Percentiles rank a stretch among this genome's conserved stretches.
phyloP scores from a whole-genome alignment of 2,797 vertebrate species.

The Miichthys miiuy region DNA sequence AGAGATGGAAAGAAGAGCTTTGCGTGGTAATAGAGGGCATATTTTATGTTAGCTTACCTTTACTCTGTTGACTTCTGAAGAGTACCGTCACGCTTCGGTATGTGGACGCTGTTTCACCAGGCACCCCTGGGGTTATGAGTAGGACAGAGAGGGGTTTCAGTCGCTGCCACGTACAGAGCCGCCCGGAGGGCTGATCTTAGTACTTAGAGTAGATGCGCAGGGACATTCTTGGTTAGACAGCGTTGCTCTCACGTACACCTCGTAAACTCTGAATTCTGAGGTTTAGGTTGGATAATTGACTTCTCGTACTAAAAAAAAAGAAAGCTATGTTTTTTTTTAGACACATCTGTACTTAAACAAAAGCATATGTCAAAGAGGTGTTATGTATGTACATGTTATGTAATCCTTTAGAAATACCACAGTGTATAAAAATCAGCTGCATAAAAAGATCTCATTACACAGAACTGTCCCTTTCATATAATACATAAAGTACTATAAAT shows the following conservation, averaged over 20 bases:
- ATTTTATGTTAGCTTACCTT: conserved; percentile 59
- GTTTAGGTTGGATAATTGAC: background rate
- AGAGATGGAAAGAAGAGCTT: background rate
- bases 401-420: background rate
- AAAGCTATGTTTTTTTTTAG: background rate
- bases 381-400: background rate
- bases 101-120: background rate
- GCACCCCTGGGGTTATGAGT: conserved; percentile 30
- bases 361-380: background rate
- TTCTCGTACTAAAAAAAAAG: background rate
- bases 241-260: conserved; percentile 6
- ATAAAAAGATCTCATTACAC: background rate
- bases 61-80: background rate
- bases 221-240: conserved; percentile 41
- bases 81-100: background rate
- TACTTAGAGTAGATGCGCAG: conserved; percentile 51
- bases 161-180: conserved; percentile 86
- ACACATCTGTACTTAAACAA: background rate
- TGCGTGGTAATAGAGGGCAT: rapidly evolving
- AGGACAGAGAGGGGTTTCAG: conserved; percentile 40
- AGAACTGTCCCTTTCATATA: no score
- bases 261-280: background rate
- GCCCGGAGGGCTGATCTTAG: conserved; percentile 46
- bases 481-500: no score
- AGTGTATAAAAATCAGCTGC: background rate